Evolutionary conservation across 2,888 invertebrate species (phyloP).

Genomic region (Drosophila acutilabella): DNA sequence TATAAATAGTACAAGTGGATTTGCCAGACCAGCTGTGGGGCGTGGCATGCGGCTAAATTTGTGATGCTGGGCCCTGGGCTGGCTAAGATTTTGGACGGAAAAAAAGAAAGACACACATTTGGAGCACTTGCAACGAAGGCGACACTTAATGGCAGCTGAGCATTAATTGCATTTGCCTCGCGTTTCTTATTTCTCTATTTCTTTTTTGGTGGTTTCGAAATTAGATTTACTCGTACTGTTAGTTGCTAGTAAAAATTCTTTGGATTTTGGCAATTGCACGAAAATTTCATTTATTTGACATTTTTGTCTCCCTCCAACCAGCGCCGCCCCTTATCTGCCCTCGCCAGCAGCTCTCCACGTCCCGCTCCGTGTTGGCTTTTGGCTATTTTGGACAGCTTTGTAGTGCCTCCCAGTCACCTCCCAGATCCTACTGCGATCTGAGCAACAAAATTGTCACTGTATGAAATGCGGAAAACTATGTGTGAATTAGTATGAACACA

Average conservation of each 20-base stretch:
- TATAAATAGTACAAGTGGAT: constrained; percentile 67
- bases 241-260: constrained; percentile 70
- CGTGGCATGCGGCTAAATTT: constrained; percentile 45
- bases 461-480: constrained; percentile 78
- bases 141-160: constrained; percentile 66
- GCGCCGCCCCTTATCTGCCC: background rate
- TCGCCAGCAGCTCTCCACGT: constrained; percentile 1
- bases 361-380: constrained; percentile 37
- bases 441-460: constrained; percentile 69
- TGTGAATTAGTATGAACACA: constrained; percentile 62
- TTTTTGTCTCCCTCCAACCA: constrained; percentile 26
- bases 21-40: constrained; percentile 56
- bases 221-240: constrained; percentile 53
- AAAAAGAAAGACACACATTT: constrained; percentile 40
- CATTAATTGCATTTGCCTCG: constrained; percentile 67
- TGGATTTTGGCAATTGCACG: constrained; percentile 81
- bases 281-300: constrained; percentile 76
- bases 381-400: constrained; percentile 74
- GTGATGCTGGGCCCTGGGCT: constrained; percentile 48
- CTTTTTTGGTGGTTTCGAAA: constrained; percentile 52
- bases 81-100: constrained; percentile 48
- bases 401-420: constrained; percentile 36
- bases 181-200: constrained; percentile 25
- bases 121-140: constrained; percentile 56
- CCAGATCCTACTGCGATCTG: constrained; percentile 41